Evolutionary conservation across 2,888 invertebrate genomes (phyloP).

Genomic region (Cosmopolites sordidus): DNA sequence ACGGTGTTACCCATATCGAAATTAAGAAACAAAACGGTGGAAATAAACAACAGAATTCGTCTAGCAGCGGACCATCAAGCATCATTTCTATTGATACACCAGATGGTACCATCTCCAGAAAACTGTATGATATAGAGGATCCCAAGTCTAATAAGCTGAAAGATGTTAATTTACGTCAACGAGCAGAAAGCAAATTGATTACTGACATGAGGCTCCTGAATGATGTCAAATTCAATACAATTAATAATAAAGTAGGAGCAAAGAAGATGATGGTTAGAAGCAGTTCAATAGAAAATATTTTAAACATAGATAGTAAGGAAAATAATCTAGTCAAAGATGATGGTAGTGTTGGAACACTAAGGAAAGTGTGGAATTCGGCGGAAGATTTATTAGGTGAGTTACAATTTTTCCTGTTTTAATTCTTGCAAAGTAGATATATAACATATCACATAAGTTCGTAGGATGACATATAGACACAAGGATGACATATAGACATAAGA

Average conservation of each 20-base stretch:
- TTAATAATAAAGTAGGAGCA: slow-evolving; percentile 30
- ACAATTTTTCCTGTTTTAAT: no score
- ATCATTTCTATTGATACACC: slow-evolving; percentile 42
- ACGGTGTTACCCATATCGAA: slow-evolving; percentile 53
- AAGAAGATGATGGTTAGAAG: slow-evolving; percentile 33
- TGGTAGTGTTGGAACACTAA: slow-evolving; percentile 31
- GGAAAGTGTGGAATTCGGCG: slow-evolving; percentile 48
- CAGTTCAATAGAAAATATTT: slow-evolving; percentile 39
- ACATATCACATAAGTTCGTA: no score
- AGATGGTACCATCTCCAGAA: slow-evolving; percentile 16
- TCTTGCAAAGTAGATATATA: no score
- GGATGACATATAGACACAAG: no score
- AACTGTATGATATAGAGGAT: slow-evolving; percentile 20
- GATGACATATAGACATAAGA: no score
- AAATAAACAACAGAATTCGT: slow-evolving; percentile 22
- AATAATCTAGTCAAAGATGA: slow-evolving; percentile 33
- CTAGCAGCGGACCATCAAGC: slow-evolving; percentile 34
- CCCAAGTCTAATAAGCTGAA: slow-evolving; percentile 27
- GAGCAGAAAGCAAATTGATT: slow-evolving; percentile 30
- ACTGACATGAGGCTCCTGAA: slow-evolving; percentile 26
- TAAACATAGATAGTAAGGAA: slow-evolving; percentile 33
- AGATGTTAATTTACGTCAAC: slow-evolving; percentile 34
- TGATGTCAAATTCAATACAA: slow-evolving; percentile 31
- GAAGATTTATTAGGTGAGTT: slow-evolving; percentile 41
- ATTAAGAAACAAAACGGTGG: slow-evolving; percentile 35